A percentile compares a stretch with the other conserved stretches of the same genome.
Conservation (phyloP, 2,113 vertebrate genomes). For the Chinchilla lanigera region DNA sequence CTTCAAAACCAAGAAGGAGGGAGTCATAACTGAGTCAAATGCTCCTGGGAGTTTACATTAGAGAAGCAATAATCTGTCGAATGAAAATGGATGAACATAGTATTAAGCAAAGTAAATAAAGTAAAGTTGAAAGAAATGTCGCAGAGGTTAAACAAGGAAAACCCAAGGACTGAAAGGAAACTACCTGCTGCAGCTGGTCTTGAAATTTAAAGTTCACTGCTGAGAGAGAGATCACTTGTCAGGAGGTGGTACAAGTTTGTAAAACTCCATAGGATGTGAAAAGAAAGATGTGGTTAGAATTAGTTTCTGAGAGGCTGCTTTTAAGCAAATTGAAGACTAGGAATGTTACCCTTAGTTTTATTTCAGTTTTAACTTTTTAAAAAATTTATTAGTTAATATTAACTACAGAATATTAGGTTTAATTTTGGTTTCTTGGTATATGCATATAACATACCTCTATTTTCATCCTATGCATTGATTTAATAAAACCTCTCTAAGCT, state of each 20-base stretch:
- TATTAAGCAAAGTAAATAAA: background rate
- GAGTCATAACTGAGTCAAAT: background rate
- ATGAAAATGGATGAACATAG: background rate
- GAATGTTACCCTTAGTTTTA: background rate
- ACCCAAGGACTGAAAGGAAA: background rate
- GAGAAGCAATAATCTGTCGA: background rate
- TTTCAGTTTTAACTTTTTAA: background rate
- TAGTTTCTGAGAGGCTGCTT: background rate
- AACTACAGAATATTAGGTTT: background rate
- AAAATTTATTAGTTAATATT: background rate
- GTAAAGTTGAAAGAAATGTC: background rate
- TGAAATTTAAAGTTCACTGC: background rate
- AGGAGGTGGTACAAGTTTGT: background rate
- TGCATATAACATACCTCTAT: background rate
- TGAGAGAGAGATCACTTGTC: background rate
- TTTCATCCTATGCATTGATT: background rate
- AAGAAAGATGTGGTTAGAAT: background rate
- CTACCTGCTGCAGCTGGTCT: background rate
- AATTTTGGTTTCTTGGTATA: background rate
- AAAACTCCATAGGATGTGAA: background rate
- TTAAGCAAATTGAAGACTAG: conserved; percentile 3
- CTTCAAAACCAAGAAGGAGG: background rate
- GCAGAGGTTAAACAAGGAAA: background rate
- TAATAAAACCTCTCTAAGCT: background rate
- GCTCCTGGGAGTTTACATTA: background rate